phyloP scores from a whole-genome alignment of 1,140 invertebrate genomes.

The Lanistes nyassanus region DNA sequence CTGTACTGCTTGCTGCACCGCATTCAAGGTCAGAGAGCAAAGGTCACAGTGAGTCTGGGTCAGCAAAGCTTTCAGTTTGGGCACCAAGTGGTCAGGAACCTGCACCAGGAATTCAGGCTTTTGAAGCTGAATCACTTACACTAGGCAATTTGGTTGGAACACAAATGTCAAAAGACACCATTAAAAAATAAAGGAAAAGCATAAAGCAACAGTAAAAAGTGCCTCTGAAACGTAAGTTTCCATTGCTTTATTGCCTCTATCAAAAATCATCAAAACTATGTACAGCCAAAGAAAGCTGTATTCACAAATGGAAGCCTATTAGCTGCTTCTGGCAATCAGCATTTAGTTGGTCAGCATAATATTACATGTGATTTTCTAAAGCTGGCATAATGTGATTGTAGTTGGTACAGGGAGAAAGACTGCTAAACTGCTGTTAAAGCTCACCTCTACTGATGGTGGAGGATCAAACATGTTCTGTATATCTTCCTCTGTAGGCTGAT shows the following conservation, averaged over 20 bases:
- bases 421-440: no score
- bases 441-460: slow-evolving; percentile 5
- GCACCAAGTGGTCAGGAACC: slow-evolving; percentile 10
- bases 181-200: background rate
- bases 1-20: slow-evolving; percentile 71
- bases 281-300: no score
- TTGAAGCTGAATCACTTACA: background rate
- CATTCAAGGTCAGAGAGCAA: slow-evolving; percentile 73
- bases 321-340: no score
- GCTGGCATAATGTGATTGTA: no score
- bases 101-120: background rate
- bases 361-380: no score
- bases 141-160: background rate
- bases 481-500: slow-evolving; percentile 15
- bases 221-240: background rate
- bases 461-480: slow-evolving; percentile 8
- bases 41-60: slow-evolving; percentile 65
- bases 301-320: no score
- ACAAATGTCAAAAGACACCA: background rate
- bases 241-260: background rate
- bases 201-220: no score
- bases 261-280: background rate
- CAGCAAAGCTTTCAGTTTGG: slow-evolving; percentile 27
- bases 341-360: no score
- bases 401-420: no score